Base-by-base conservation (phyloP, 2,113 vertebrate species). In the Lanius collurio region DNA sequence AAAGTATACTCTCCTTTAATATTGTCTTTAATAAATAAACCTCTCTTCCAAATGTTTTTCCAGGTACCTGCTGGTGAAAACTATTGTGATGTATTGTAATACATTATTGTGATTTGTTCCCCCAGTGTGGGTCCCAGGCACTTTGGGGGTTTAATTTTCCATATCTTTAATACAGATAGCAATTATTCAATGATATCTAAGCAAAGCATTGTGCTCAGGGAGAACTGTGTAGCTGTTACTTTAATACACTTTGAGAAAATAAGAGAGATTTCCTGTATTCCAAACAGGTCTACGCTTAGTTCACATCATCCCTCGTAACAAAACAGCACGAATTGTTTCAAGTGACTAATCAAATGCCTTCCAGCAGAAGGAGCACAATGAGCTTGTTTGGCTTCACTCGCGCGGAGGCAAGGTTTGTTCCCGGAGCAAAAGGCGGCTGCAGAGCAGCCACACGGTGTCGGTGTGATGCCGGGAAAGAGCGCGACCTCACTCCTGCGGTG, bases 401-500 rank as follows among this genome's bases (percentile, higher is more conserved):
- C 0, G 0, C 0, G 4, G 42, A 30, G 47, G 15, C 27, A 1
- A 9, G 24, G 52, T 7, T 21, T 6, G 26, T 2, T 1, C 1
- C 13, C 2, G 28, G 13, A 42, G 67, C 57, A 2, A 5, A 5
- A 13, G 28, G 84, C 22, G 2, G 21, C 52, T 11, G 75, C 41
- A 1, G 57, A 31, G 56, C 55, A 37, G 83, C 95, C 93, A 77
- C 93, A 62, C 55, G 95, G 77, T 62, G 91, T 86, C 77, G 63
- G 77, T 42, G 22, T 11, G 71, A 57, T 30, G 76, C 93, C 53
- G 84, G 6, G 86, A 59, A 89, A 79, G 47, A n/a, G 67, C 13
- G 27, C 11, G 0, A 1, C 1, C 24, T 5, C 24, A 0, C 0
- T 14, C 11, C 15, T 1, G 13, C 0, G 10, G 2, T 2, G 42